Evolutionary conservation across 2,797 vertebrate genomes (phyloP).

Genomic region (Botia kubotai): DNA sequence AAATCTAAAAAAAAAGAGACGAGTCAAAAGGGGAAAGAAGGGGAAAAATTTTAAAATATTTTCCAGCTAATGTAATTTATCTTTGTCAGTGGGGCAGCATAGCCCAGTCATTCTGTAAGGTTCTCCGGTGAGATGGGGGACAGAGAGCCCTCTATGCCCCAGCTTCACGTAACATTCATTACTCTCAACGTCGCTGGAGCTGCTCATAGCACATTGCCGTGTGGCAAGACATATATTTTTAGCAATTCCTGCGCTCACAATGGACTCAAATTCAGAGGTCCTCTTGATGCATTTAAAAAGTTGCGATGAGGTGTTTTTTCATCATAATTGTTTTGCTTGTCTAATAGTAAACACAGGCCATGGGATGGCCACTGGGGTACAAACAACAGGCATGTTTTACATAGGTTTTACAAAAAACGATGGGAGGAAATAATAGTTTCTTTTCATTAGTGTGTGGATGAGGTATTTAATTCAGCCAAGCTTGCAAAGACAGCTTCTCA

Average conservation of each 20-base stretch:
- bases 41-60: constrained; percentile 68
- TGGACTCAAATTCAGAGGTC: constrained; percentile 63
- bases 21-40: constrained; percentile 32
- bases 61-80: constrained; percentile 81
- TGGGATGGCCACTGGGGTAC: neutral
- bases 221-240: constrained; percentile 68
- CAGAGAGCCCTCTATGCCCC: constrained; percentile 72
- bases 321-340: constrained; percentile 14
- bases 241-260: constrained; percentile 70
- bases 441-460: constrained; percentile 37
- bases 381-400: neutral
- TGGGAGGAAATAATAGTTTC: constrained; percentile 60
- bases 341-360: constrained; percentile 42
- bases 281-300: constrained; percentile 50
- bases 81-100: constrained; percentile 80
- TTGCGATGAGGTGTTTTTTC: constrained; percentile 31
- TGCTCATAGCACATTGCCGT: constrained; percentile 51
- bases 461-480: constrained; percentile 38
- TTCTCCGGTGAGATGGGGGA: constrained; percentile 72
- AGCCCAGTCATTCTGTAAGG: constrained; percentile 80
- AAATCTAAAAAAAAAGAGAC: constrained; percentile 56
- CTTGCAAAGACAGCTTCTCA: constrained; percentile 37
- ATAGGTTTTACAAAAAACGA: constrained; percentile 13
- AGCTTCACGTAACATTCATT: constrained; percentile 77
- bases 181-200: constrained; percentile 50